Evolutionary conservation across 2,797 vertebrate genomes (phyloP).

Genomic region (Steatocranus sp.): DNA sequence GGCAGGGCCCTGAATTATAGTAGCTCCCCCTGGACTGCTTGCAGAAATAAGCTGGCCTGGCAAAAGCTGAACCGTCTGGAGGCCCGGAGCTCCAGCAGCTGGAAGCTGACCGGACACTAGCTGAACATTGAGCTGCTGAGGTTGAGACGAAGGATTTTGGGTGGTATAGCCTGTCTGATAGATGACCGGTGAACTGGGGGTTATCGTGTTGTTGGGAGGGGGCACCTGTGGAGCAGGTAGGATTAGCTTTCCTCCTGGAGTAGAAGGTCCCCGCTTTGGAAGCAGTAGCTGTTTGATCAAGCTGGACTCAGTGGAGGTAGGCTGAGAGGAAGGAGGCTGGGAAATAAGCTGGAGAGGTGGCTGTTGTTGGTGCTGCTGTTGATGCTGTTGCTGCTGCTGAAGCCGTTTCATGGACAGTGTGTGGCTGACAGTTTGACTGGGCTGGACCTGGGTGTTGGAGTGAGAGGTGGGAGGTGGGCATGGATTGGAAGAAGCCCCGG

Average conservation of each 20-base stretch:
- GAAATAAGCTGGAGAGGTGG: slow-evolving; percentile 70
- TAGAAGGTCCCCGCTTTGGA: slow-evolving; percentile 96
- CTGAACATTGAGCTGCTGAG: slow-evolving; percentile 93
- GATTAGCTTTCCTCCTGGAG: slow-evolving; percentile 96
- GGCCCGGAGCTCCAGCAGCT: slow-evolving; percentile 73
- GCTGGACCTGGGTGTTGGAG: slow-evolving; percentile 80
- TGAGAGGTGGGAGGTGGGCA: slow-evolving; percentile 77
- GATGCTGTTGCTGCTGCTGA: slow-evolving; percentile 80
- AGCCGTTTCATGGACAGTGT: slow-evolving; percentile 92
- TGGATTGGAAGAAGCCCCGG: slow-evolving; percentile 80
- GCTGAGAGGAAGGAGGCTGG: slow-evolving; percentile 79
- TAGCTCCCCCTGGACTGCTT: slow-evolving; percentile 79
- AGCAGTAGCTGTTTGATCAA: slow-evolving; percentile 98
- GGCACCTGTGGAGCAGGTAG: slow-evolving; percentile 97
- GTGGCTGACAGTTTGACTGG: slow-evolving; percentile 90
- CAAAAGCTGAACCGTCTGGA: slow-evolving; percentile 92
- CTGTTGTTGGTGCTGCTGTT: slow-evolving; percentile 67
- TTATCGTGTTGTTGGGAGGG: slow-evolving; percentile 84
- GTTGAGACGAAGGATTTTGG: slow-evolving; percentile 82
- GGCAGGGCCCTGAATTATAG: slow-evolving; percentile 91
- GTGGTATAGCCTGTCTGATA: slow-evolving; percentile 85
- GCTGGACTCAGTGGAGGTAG: slow-evolving; percentile 94
- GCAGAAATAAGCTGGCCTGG: slow-evolving; percentile 92
- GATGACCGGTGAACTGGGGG: slow-evolving; percentile 90
- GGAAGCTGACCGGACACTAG: slow-evolving; percentile 88